Evolutionary conservation across 2,113 vertebrate genomes (phyloP), one percentile per base, ranked within the genome.

Genomic region (Chitala chitala): DNA sequence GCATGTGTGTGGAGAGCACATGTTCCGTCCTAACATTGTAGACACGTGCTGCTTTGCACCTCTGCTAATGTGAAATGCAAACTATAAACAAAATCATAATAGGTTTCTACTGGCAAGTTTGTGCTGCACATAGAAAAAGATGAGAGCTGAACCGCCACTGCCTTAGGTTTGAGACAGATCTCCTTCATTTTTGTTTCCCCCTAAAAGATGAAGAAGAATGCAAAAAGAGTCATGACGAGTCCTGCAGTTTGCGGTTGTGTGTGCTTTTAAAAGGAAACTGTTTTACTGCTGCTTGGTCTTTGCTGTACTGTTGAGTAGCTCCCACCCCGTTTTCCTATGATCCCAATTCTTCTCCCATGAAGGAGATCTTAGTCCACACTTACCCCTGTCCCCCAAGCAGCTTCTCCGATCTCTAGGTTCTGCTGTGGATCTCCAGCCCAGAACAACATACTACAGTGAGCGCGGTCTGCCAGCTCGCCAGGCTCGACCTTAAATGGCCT

Each of bases 371-470:
- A 10, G 2, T 20, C 5, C 48, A 51, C 48, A 51, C 48, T 51
- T 51, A 20, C 48, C 12, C 48, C 48, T 51, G 12, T 51, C 12
- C 48, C 12, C 48, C 2, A 51, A 1, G 20, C 20, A 51, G 48
- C 48, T 51, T 51, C 48, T 51, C 7, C 2, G 48, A 56, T 2
- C 22, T 56, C 17, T 5, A 20, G 7, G 24, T 56, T 4, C n/a
- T 55, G 3, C 24, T 56, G 20, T 22, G 20, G 17, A 4, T 56
- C 54, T 56, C 22, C 22, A 4, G 17, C 9, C 4, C n/a, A 22
- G 54, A 56, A 22, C 54, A 56, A 22, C 42, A 84, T 86, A 86
- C 87, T 85, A 87, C 85, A 86, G 79, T n/a, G n/a, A n/a, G n/a
- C n/a, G n/a, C n/a, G n/a, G n/a, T n/a, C n/a, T n/a, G n/a, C n/a